A percentile compares a stretch with the other conserved stretches of the same genome.
Evolutionary conservation across 64 coral and sea anemone species (phyloP).

Genomic region (Montipora efflorescens): DNA sequence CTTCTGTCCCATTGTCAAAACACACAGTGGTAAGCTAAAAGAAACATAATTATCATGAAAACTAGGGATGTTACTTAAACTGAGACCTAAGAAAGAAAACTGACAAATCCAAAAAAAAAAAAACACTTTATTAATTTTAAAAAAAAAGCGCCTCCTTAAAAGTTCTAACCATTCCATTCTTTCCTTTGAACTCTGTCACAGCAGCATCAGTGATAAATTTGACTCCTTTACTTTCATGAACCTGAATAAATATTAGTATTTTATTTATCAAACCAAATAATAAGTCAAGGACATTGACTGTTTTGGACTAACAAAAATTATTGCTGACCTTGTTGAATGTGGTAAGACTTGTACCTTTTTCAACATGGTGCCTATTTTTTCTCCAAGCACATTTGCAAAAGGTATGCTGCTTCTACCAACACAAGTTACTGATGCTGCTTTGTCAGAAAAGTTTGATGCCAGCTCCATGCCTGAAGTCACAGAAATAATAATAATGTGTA

Average conservation of each 20-base stretch:
- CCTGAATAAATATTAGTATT: background rate
- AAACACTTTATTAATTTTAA: background rate
- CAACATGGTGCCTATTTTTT: conserved; percentile 84
- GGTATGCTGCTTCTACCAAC: conserved; percentile 83
- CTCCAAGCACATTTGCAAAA: conserved; percentile 88
- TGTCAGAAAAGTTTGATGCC: conserved; percentile 83
- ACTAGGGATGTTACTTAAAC: background rate
- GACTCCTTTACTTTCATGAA: conserved; percentile 93
- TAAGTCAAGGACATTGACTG: too few species aligned
- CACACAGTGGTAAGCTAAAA: conserved; percentile 76
- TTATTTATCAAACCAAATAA: too few species aligned
- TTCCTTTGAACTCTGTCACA: conserved; percentile 93
- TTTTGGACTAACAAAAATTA: too few species aligned
- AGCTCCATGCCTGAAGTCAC: conserved; percentile 83
- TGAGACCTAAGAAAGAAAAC: background rate
- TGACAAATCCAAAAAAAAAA: background rate
- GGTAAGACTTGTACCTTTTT: conserved; percentile 73
- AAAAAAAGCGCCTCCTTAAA: too few species aligned
- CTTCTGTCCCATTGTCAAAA: conserved; percentile 84
- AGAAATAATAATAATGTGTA: background rate
- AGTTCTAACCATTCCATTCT: conserved; percentile 73
- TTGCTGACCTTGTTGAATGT: background rate
- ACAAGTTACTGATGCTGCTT: conserved; percentile 87
- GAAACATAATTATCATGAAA: background rate
- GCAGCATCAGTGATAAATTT: conserved; percentile 88